phyloP scores from a whole-genome alignment of 2,888 invertebrate species.

The Gymnocheta viridis region DNA sequence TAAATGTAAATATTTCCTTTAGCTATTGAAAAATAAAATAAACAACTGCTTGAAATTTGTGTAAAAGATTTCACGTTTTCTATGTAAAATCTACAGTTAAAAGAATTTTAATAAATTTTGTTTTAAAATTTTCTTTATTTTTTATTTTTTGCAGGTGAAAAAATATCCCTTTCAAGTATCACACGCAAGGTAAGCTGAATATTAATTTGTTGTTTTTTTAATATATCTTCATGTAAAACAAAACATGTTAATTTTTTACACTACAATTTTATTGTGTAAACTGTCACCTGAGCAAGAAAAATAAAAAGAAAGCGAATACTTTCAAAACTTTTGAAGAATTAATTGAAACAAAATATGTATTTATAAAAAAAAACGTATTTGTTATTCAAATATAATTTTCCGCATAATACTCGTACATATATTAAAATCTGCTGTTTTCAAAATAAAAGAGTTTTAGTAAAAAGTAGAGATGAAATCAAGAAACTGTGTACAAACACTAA shows the following conservation, averaged over 20 bases:
- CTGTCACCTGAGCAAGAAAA: neutral
- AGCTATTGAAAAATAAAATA: neutral
- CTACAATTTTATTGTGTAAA: neutral
- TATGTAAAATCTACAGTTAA: neutral
- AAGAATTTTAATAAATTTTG: constrained; percentile 11
- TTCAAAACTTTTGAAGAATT: no score
- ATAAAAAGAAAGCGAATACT: no score
- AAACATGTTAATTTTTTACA: neutral
- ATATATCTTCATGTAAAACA: neutral
- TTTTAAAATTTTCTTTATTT: neutral
- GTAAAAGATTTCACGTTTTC: neutral
- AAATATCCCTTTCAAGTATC: neutral
- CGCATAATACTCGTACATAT: no score
- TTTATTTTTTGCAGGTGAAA: constrained; percentile 29
- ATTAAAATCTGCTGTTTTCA: no score
- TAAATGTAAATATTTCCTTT: neutral
- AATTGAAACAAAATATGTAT: no score
- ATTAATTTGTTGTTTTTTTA: neutral
- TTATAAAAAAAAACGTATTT: no score
- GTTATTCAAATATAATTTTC: no score
- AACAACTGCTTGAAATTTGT: no score
- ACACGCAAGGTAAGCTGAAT: constrained; percentile 15
- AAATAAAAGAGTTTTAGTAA: no score
- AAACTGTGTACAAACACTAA: no score
- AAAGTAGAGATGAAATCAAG: no score